Conservation (phyloP, 2,113 vertebrate genomes). For the Entelurus aequoreus region DNA sequence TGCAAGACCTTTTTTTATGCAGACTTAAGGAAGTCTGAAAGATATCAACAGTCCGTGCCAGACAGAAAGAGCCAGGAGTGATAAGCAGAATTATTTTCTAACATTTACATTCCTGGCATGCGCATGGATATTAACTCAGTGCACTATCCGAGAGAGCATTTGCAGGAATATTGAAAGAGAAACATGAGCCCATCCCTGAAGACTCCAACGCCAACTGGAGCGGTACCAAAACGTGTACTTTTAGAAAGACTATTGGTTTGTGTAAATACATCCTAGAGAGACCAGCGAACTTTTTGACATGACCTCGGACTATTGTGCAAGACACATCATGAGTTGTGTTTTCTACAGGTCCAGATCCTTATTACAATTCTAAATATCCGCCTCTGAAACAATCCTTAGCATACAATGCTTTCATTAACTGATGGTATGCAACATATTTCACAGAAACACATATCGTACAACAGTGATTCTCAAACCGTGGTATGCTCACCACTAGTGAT, state of each 20-base stretch:
- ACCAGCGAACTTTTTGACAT: neutral
- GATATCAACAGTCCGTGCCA: constrained; percentile 33
- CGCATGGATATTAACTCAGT: neutral
- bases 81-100: neutral
- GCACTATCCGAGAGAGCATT: constrained; percentile 11
- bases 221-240: neutral
- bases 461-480: no score
- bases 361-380: no score
- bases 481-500: neutral
- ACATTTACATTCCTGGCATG: constrained; percentile 18
- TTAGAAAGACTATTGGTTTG: neutral
- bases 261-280: no score
- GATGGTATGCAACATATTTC: no score
- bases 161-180: constrained; percentile 1
- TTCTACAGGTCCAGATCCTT: neutral
- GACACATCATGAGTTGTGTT: neutral
- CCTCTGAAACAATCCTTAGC: no score
- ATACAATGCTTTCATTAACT: no score
- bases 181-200: constrained; percentile 5
- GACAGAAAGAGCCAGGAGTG: neutral
- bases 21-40: neutral
- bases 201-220: neutral
- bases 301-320: neutral
- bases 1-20: neutral
- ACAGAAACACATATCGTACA: no score